Base-by-base conservation (phyloP, 1,140 invertebrate species). In the Caenorhabditis inopinata region DNA sequence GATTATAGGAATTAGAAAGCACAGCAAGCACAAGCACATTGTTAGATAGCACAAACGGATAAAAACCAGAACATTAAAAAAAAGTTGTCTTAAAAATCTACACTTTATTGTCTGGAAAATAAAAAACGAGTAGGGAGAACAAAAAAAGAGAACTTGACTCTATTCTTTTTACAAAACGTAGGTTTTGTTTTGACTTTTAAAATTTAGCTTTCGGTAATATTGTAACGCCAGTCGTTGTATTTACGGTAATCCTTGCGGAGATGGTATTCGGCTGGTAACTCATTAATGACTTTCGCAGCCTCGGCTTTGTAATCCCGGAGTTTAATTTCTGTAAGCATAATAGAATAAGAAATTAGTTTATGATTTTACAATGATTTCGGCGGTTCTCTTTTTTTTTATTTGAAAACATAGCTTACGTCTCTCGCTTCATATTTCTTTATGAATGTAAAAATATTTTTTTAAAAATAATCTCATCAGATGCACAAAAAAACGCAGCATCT, bases 281-380 rank as follows among this genome's bases (percentile, higher is more conserved):
- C 83, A 32, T 68, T 74, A 16, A 87, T n/a, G 7, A 88, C 76
- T 74, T 88, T 53, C 25, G 82, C 82, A 35, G 87, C 86, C 53
- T 87, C 86, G 4, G 80, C 80, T 48, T 88, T 84, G 80, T 87
- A 87, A 74, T 87, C 86, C 23, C 86, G 87, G 38, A 83, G 46
- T 2, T 58, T 58, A 5, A 48, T 75, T 76, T 74, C 84, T 85
- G 81, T 9, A 85, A 83, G 62, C 11, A 73, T 38, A 73, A 29
- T 42, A 14, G 38, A 14, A 42, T 42, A 7, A 7, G 5, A 42
- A 42, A 42, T 42, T 5, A 42, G 38, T 42, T 42, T n/a, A n/a
- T n/a, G n/a, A n/a, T n/a, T n/a, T n/a, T n/a, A n/a, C n/a, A n/a
- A n/a, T n/a, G n/a, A n/a, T n/a, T n/a, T n/a, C n/a, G n/a, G n/a